phyloP scores from a whole-genome alignment of 1,140 invertebrate species.

The Tetramorium alpestre region DNA sequence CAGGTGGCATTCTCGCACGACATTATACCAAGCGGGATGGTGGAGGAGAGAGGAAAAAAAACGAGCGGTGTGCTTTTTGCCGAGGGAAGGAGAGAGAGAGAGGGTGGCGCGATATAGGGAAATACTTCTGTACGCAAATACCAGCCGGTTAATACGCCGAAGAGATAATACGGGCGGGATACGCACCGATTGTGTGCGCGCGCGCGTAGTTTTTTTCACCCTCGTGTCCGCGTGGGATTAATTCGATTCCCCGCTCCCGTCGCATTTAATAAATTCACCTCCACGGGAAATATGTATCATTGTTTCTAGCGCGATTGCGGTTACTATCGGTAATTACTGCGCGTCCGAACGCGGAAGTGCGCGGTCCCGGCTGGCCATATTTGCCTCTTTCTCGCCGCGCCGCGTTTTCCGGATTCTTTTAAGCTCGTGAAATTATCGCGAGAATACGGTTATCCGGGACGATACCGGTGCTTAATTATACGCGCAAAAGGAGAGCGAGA shows the following conservation, averaged over 20 bases:
- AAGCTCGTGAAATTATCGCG: conserved; percentile 60
- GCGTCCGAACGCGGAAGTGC: neutral
- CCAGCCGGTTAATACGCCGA: neutral
- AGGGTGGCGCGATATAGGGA: neutral
- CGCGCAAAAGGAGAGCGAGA: conserved; percentile 38
- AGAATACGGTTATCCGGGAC: conserved; percentile 20
- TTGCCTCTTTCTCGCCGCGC: neutral
- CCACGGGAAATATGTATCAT: conserved; percentile 13
- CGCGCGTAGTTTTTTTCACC: neutral
- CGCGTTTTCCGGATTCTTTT: conserved; percentile 62
- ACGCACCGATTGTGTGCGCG: neutral
- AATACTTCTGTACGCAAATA: conserved; percentile 7
- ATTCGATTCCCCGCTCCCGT: conserved; percentile 1
- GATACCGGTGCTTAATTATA: conserved; percentile 42
- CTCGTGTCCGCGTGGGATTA: conserved; percentile 12
- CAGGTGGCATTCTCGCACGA: conserved; percentile 20
- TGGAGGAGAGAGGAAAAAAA: neutral
- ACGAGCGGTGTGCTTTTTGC: neutral
- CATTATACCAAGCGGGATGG: conserved; percentile 13
- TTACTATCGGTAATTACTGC: conserved; percentile 33
- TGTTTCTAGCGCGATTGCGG: conserved; percentile 34
- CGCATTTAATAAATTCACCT: conserved; percentile 34
- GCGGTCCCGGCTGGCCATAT: neutral
- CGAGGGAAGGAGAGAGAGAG: neutral
- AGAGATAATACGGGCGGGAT: neutral